Conservation (phyloP, 2,888 invertebrate species). For the Nomada fabriciana region DNA sequence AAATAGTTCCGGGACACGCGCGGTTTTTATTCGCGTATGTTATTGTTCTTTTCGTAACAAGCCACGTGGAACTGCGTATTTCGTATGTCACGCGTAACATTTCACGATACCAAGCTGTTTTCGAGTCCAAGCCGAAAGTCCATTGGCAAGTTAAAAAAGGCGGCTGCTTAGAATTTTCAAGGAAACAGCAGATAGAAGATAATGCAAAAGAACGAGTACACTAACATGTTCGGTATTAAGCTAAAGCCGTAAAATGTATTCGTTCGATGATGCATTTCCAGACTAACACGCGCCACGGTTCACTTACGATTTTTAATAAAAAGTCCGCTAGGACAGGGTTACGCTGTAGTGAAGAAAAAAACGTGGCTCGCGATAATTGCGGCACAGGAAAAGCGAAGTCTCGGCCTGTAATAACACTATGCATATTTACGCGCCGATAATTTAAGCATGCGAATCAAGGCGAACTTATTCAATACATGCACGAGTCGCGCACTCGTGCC, state of each 20-base stretch:
- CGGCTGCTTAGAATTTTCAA: not conserved
- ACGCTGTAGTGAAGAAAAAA: not conserved
- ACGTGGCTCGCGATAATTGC: not conserved
- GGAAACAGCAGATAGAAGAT: not conserved
- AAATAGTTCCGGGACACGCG: no score
- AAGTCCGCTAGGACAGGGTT: not conserved
- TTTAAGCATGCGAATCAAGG: constrained; percentile 18
- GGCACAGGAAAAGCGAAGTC: not conserved
- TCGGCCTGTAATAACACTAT: constrained; percentile 4
- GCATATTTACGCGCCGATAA: constrained; percentile 9
- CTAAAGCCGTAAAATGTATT: not conserved
- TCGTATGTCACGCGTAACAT: no score
- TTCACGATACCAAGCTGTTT: not conserved
- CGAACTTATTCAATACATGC: not conserved
- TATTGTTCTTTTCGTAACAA: no score
- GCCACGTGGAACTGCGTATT: no score
- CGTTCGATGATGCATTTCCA: not conserved
- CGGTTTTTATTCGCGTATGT: no score
- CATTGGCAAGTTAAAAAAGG: not conserved
- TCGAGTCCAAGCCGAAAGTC: not conserved
- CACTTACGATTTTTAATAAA: no score
- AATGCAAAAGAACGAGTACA: not conserved
- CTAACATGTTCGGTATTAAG: no score
- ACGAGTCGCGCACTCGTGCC: not conserved
- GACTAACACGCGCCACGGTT: no score